phyloP scores from a whole-genome alignment of 2,113 vertebrate genomes.

The Laticauda colubrina region DNA sequence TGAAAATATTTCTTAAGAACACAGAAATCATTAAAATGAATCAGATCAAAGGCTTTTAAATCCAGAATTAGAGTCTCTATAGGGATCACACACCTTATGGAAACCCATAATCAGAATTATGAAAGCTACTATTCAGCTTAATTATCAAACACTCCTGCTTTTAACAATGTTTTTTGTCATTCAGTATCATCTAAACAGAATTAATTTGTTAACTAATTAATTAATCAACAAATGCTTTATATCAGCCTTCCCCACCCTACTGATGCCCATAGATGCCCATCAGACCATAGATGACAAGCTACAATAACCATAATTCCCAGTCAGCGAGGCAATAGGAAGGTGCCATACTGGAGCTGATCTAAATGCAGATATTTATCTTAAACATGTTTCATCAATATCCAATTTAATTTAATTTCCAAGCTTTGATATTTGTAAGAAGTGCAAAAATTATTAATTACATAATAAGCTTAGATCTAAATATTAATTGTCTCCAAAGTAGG shows the following conservation, averaged over 20 bases:
- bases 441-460: not conserved
- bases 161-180: not conserved
- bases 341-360: not conserved
- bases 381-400: not conserved
- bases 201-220: not conserved
- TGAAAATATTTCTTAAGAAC: not conserved
- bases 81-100: not conserved
- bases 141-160: not conserved
- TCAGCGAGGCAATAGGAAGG: not conserved
- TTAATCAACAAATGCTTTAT: not conserved
- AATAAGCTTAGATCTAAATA: not conserved
- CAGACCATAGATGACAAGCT: not conserved
- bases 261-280: not conserved
- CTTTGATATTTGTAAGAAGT: not conserved
- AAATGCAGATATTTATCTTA: not conserved
- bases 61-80: not conserved
- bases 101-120: not conserved
- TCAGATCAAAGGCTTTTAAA: not conserved
- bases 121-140: not conserved
- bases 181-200: not conserved
- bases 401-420: not conserved
- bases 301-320: not conserved
- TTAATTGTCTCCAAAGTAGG: not conserved
- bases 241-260: not conserved
- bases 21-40: not conserved